Base-by-base conservation (phyloP, 2,797 vertebrate species). In the Oceanodroma leucorhoa region DNA sequence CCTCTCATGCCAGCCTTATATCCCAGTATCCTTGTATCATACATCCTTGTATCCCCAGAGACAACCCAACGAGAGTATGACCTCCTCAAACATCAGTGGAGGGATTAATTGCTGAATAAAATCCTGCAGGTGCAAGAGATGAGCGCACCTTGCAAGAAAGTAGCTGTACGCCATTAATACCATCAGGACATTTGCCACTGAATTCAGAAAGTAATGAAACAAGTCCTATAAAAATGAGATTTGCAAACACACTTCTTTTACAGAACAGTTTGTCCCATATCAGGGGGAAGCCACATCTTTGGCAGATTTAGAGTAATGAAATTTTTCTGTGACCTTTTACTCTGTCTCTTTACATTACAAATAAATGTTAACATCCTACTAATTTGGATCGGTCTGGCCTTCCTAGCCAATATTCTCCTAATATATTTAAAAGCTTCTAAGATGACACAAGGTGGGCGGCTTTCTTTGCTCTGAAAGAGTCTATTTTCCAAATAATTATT, bases 311-410 rank as follows among this genome's bases (percentile, higher is more conserved):
- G 61, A 93, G 57, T 91, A 94, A 97, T 90, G 78, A 90, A 82
- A 85, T 91, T 94, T 93, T 96, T 73, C 77, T 6, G 12, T 95
- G 93, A 96, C 95, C 93, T 97, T 94, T 89, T 79, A 76, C 54
- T 84, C 41, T 94, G 86, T 93, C 89, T 97, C 94, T 95, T 96
- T 94, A 96, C 82, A 97, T 95, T 97, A 92, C 54, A 94, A 51
- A 88, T 48, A 89, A 97, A 89, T 43, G 83, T 36, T 92, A 95
- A 93, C 67, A 94, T 94, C 72, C 83, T 91, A 53, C 71, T 96
- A 92, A 97, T 96, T 95, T 97, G 93, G 51, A 94, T 95, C 83
- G 77, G 92, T 83, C 71, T 84, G 80, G 89, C 83, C 88, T 91
- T 97, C 72, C 73, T 53, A 91, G 94, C 71, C 94, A 90, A 67